Conservation (phyloP, 2,113 vertebrate genomes). For the Agapornis roseicollis region DNA sequence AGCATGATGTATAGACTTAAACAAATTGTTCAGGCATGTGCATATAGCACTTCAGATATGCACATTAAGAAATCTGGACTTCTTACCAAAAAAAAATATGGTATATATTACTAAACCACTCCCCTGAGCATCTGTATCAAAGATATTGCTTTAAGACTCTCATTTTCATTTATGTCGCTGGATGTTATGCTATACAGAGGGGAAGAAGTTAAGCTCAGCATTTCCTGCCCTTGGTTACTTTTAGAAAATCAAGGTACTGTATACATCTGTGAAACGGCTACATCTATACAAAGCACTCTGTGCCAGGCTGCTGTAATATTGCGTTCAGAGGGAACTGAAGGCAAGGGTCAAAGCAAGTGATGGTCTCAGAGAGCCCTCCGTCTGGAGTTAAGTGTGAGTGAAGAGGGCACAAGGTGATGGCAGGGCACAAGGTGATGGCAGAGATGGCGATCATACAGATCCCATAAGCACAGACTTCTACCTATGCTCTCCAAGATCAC, state of each 20-base stretch:
- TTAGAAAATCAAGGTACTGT: neutral
- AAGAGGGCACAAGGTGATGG: neutral
- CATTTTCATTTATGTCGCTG: neutral
- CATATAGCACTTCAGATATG: neutral
- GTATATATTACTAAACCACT: constrained; percentile 4
- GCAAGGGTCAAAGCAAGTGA: neutral
- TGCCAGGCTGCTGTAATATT: neutral
- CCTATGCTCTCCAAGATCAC: neutral
- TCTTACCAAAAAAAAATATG: constrained; percentile 26
- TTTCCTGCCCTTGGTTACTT: constrained; percentile 13
- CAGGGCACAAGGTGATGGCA: neutral
- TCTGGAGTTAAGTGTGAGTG: neutral
- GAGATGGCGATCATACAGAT: neutral
- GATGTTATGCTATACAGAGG: neutral
- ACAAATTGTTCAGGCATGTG: constrained; percentile 36
- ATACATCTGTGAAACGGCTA: neutral
- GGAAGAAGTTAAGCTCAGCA: neutral
- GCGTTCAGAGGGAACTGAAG: neutral
- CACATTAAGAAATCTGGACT: constrained; percentile 29
- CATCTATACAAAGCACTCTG: neutral
- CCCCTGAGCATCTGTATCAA: neutral
- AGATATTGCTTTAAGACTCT: constrained; percentile 9
- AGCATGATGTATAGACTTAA: constrained; percentile 41
- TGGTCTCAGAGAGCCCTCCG: neutral
- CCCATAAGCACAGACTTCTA: neutral